Evolutionary conservation across 2,888 invertebrate species (phyloP), one percentile per base, ranked within the genome.

Genomic region (Lasioglossum vierecki): DNA sequence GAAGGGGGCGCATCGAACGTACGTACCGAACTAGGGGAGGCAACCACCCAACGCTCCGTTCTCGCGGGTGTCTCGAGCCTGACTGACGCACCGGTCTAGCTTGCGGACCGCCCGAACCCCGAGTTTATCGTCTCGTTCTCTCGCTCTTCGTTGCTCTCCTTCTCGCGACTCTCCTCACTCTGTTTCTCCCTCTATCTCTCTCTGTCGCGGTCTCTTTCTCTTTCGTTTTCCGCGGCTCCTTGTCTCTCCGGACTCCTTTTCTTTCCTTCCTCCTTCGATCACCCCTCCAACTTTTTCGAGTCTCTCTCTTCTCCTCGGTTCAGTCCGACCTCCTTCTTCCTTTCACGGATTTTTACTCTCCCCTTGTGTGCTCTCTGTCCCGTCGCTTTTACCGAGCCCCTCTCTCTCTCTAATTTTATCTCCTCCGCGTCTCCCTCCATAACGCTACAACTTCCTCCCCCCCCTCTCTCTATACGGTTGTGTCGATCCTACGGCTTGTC

Each of bases 51-150:
- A 73, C 72, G 83, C 84, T 90, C 90, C 91, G 91, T 85, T 88
- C 89, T 73, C 89, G 90, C 91, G 91, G 93, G 93, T 93, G 93
- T 93, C 93, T 93, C 92, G 92, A 93, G 92, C 92, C 92, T 93
- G 93, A 94, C 94, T 94, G 93, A 93, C 92, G 89, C 90, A 91
- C 89, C 88, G 84, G 88, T 88, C 85, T 74, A 84, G 90, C 90
- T 86, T 72, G 84, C 86, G 78, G 75, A 77, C 80, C 82, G 79
- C 79, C 84, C 87, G 87, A 85, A 83, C 85, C 86, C 87, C 82
- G 76, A 79, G 72, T 82, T 76, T 79, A 46, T 66, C 49, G 79
- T 18, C 75, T 80, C 77, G 30, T 49, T 66, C 73, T 66, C 66
- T 71, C 82, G 68, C 72, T 68, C 60, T 9, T 22, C 4, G 22